phyloP scores from a whole-genome alignment of 2,888 invertebrate species.

The Tipula vernalis region DNA sequence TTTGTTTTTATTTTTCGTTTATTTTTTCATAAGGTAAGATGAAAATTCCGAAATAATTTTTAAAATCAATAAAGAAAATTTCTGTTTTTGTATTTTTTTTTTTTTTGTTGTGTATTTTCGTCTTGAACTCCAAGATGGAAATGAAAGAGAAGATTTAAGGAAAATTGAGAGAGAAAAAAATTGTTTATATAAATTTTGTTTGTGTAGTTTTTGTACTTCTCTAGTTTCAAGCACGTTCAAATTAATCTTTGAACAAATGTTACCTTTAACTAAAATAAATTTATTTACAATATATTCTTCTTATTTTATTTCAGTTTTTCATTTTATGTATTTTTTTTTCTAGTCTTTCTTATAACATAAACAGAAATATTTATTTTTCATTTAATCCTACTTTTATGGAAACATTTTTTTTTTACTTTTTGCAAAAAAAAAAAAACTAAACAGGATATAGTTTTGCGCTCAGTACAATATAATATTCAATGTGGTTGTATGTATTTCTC shows the following conservation, averaged over 20 bases:
- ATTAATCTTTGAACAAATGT: slow-evolving; percentile 9
- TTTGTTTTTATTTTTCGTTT: background rate
- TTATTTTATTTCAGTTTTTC: background rate
- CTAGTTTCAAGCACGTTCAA: slow-evolving; percentile 6
- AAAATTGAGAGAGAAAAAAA: background rate
- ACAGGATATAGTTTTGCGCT: background rate
- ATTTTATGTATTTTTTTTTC: background rate
- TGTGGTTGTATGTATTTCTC: background rate
- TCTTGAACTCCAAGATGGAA: background rate
- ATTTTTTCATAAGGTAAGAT: background rate
- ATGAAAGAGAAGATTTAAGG: background rate
- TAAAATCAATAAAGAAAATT: background rate
- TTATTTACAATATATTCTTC: slow-evolving; percentile 9
- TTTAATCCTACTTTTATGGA: background rate
- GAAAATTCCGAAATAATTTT: background rate
- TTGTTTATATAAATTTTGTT: background rate
- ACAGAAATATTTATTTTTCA: background rate
- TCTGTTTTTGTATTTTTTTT: background rate
- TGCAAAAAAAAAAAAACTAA: background rate
- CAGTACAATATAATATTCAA: background rate
- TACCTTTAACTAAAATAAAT: slow-evolving; percentile 1
- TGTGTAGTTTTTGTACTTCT: background rate
- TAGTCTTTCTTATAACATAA: background rate
- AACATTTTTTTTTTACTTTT: background rate
- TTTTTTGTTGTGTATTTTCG: background rate